Base-by-base conservation (phyloP, 1,140 invertebrate genomes). In the Ceratina japonica region DNA sequence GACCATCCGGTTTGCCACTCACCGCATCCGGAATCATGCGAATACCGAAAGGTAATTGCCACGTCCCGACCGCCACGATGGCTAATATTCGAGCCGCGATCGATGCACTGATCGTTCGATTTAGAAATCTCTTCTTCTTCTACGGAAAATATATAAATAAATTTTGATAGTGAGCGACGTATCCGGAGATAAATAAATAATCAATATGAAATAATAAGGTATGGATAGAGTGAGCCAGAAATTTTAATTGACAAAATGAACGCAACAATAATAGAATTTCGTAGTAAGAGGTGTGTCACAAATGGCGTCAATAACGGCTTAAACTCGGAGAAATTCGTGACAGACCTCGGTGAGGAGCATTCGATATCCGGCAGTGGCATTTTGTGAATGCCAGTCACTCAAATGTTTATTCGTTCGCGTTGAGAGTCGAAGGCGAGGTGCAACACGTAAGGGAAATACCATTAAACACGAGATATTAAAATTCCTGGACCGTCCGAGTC, bases 381-480 rank as follows among this genome's bases (percentile, higher is more conserved):
- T 80, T 54, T 58, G 64, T 27, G 56, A 75, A 68, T 68, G 22
- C 5, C 37, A 15, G 27, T 58, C n/a, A 10, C 44, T 5, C 56
- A 7, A 44, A 44, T 44, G 64, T 68, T 80, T 75, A 75, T 62
- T 75, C 72, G 24, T 61, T 59, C 37, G 4, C 49, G 4, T 15
- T n/a, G 15, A 20, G 2, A 31, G 71, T 51, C 71, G 56, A 37
- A 27, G n/a, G 27, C 54, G 54, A 37, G 59, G 62, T 66, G 52
- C 70, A 73, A 74, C 75, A 77, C 68, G 75, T 64, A 74, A 75
- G 75, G 77, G 81, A 84, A 84, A 65, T 84, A 75, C 54, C 78
- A 79, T 61, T 77, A 74, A 83, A 73, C 66, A 51, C 64, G 77
- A 78, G 74, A 81, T 85, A 85, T 85, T 85, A 85, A 85, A 85